Evolutionary conservation across 2,797 vertebrate species (phyloP).

Genomic region (Hyperoplus lanceolatus): DNA sequence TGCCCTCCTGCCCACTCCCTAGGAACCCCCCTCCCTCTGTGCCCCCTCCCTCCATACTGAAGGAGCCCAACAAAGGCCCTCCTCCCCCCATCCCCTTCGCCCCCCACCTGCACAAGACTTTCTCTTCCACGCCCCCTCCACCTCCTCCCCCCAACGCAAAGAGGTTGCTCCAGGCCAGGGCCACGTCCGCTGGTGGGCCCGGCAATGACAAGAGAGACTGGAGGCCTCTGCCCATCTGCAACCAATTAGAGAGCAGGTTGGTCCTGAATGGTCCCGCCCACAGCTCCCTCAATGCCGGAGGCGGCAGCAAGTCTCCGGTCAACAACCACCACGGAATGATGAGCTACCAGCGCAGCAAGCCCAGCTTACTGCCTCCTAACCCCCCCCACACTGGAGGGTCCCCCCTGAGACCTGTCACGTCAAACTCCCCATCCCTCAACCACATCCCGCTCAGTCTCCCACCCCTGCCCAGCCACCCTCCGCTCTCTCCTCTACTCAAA

Average conservation of each 20-base stretch:
- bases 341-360: constrained; percentile 17
- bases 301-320: constrained; percentile 45
- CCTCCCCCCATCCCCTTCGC: constrained; percentile 68
- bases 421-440: constrained; percentile 1
- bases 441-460: background rate
- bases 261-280: constrained; percentile 55
- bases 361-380: background rate
- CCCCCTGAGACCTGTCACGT: background rate
- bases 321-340: constrained; percentile 56
- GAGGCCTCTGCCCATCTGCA: constrained; percentile 71
- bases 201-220: constrained; percentile 30
- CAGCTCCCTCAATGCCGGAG: constrained; percentile 35
- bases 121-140: background rate
- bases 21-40: constrained; percentile 62
- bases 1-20: constrained; percentile 19
- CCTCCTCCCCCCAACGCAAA: constrained; percentile 52
- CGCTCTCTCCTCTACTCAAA: constrained; percentile 43
- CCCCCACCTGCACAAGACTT: constrained; percentile 63
- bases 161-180: background rate
- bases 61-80: constrained; percentile 68
- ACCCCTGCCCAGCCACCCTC: constrained; percentile 14
- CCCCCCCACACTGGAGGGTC: background rate
- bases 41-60: constrained; percentile 44
- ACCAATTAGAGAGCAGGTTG: constrained; percentile 79
- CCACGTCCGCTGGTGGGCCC: constrained; percentile 6